These are phyloP conservation scores for Tichodroma muraria DNA, from an alignment of 2,113 vertebrate genomes.

Conservation along the genomic window DNA sequence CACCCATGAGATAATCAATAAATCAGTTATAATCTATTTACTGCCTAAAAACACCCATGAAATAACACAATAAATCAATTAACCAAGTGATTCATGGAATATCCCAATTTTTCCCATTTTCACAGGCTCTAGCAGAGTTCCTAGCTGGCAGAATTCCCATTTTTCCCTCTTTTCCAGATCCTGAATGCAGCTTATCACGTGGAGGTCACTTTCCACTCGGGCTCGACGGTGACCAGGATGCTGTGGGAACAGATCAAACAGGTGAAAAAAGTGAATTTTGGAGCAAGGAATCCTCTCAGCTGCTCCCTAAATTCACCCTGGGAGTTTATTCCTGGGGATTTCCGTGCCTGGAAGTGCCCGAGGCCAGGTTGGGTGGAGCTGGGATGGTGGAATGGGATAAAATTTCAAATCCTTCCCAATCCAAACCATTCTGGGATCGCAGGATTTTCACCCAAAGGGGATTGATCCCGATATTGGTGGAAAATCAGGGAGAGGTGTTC, in stretches of 20 bases:
- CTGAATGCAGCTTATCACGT: conserved; percentile 97
- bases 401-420: neutral
- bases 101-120: neutral
- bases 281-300: neutral
- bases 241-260: conserved; percentile 99
- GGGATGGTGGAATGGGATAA: neutral
- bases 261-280: conserved; percentile 59
- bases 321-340: neutral
- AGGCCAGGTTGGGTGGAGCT: neutral
- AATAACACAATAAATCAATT: neutral
- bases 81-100: too few relatives aligned
- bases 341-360: neutral
- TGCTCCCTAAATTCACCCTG: neutral
- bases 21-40: neutral
- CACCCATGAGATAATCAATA: neutral
- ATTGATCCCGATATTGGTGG: rapidly evolving
- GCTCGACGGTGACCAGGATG: conserved; percentile 90
- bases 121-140: neutral
- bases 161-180: conserved; percentile 70
- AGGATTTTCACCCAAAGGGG: neutral
- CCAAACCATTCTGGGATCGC: neutral
- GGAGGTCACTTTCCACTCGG: conserved; percentile 96
- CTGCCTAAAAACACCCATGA: neutral
- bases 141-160: neutral
- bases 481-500: neutral